phyloP scores from a whole-genome alignment of 2,113 vertebrate species.

The Laticauda laticaudata region DNA sequence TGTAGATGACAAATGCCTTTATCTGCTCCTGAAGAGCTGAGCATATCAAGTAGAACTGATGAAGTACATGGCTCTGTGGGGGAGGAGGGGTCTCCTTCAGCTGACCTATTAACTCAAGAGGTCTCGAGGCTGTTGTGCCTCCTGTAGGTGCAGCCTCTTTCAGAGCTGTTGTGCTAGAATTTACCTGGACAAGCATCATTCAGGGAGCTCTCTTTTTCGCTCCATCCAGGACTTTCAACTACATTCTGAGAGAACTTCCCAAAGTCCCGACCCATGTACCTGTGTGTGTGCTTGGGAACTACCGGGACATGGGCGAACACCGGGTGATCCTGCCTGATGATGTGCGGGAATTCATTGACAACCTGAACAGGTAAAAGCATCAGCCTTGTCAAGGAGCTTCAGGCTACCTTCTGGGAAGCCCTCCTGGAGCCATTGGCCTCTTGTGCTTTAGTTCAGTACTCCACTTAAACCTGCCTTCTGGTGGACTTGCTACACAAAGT shows the following conservation, averaged over 20 bases:
- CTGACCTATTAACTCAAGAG: not conserved
- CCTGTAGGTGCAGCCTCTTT: not conserved
- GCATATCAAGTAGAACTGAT: not conserved
- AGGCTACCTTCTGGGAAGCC: not conserved
- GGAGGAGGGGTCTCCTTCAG: not conserved
- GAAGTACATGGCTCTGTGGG: no score
- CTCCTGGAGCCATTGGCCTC: not conserved
- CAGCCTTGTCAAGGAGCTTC: not conserved
- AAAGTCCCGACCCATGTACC: conserved; percentile 94
- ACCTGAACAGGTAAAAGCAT: conserved; percentile 83
- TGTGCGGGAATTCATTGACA: conserved; percentile 85
- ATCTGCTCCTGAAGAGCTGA: not conserved
- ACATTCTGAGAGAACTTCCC: conserved; percentile 91
- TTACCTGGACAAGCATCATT: not conserved
- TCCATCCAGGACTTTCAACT: conserved; percentile 88
- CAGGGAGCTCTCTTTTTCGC: not conserved
- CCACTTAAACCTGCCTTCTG: not conserved
- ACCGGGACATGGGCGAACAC: conserved; percentile 97
- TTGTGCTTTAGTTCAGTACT: not conserved
- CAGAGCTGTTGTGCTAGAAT: not conserved
- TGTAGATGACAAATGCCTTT: not conserved
- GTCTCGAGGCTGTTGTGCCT: not conserved
- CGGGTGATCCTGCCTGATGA: conserved; percentile 90
- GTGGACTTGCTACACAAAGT: not conserved
- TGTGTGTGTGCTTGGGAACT: conserved; percentile 93